Evolutionary conservation across 2,797 vertebrate genomes (phyloP), one percentile per base, ranked within the genome.

Genomic region (Cynodonichthys magdalenae): DNA sequence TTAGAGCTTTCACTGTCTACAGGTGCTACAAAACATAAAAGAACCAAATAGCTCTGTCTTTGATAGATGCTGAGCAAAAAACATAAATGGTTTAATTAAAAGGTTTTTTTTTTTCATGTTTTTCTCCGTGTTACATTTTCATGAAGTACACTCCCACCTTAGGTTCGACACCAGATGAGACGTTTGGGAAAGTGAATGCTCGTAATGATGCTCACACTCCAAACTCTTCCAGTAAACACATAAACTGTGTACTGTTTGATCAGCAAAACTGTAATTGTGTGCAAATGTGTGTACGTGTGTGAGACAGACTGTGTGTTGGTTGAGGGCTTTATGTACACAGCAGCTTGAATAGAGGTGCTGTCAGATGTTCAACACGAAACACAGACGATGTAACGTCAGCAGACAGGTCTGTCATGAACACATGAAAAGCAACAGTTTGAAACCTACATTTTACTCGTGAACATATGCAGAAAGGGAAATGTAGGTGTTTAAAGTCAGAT

Each of bases 301-400:
- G 67, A 24, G 24, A 24, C 24, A 3, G 24, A 24, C 2, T 73
- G 47, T 63, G 67, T 53, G 50, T 64, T 17, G 39, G 29, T 17
- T 48, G 53, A 51, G 50, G 55, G 20, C 63, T 74, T 82, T 92
- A 86, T 90, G 87, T 89, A 91, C 88, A 91, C 88, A 90, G 75
- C 80, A 81, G 75, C 82, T 71, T 92, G 81, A 90, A 91, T 84
- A 82, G 89, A 91, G 92, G 90, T 91, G 90, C 83, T 91, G 92
- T 91, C 88, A 91, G 90, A 92, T 79, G 81, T 74, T 57, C 62
- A 57, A 81, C 86, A 88, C 80, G 86, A 88, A 89, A 79, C 84
- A 77, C 63, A 59, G 75, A 78, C 81, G 52, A 62, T 74, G 81
- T 71, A 82, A 80, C 79, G 61, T 82, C 80, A 88, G 79, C 68